phyloP scores from a whole-genome alignment of 2,888 invertebrate genomes.

The Thumatha senex region DNA sequence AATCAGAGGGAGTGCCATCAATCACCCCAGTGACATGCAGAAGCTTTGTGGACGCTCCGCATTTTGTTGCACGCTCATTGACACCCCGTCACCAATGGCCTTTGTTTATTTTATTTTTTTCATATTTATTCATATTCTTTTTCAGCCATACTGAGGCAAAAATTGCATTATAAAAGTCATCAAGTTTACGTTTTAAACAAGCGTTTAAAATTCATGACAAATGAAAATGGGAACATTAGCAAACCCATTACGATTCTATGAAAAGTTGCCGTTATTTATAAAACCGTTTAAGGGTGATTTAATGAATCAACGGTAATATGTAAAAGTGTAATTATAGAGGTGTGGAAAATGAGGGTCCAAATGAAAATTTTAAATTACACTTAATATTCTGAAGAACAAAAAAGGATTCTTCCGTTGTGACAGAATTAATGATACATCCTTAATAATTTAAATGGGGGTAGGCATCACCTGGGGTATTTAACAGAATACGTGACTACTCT shows the following conservation, averaged over 20 bases:
- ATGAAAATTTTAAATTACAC: slow-evolving; percentile 57
- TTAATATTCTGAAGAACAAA: slow-evolving; percentile 44
- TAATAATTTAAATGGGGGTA: slow-evolving; percentile 3
- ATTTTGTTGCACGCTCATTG: slow-evolving; percentile 60
- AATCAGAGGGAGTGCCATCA: slow-evolving; percentile 52
- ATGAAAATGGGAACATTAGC: slow-evolving; percentile 21
- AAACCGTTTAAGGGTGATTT: slow-evolving; percentile 36
- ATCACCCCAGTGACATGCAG: slow-evolving; percentile 71
- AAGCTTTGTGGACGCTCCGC: slow-evolving; percentile 58
- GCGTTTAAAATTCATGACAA: slow-evolving; percentile 25
- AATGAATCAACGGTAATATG: slow-evolving; percentile 28
- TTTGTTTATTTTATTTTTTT: slow-evolving; percentile 38
- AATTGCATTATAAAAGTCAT: slow-evolving; percentile 32
- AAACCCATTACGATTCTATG: slow-evolving; percentile 38
- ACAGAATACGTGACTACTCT: background rate
- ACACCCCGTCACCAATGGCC: slow-evolving; percentile 52
- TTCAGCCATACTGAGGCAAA: slow-evolving; percentile 15
- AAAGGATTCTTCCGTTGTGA: slow-evolving; percentile 18
- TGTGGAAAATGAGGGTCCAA: background rate
- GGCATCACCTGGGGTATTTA: slow-evolving; percentile 9
- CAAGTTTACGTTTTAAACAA: slow-evolving; percentile 10
- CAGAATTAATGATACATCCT: slow-evolving; percentile 1
- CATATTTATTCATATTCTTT: slow-evolving; percentile 15
- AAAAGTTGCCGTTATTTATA: slow-evolving; percentile 43
- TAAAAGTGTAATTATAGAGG: background rate